These are phyloP conservation scores for Drosophila setosimentum DNA, from an alignment of 2,888 invertebrate genomes.

Conservation along the genomic window DNA sequence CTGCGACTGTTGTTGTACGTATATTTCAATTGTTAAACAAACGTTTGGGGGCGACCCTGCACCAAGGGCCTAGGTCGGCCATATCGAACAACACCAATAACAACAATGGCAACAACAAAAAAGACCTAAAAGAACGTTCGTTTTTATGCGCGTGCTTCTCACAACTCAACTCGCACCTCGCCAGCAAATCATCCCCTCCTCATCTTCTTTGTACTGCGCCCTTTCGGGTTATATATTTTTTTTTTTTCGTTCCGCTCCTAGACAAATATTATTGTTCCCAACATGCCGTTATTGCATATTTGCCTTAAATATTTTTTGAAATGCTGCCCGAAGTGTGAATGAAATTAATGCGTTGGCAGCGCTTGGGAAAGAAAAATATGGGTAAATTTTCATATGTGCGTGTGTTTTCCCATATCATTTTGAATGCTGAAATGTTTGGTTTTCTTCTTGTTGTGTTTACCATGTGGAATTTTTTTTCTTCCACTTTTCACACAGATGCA, in stretches of 20 bases:
- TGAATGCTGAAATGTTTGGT: slow-evolving; percentile 47
- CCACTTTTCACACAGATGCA: slow-evolving; percentile 69
- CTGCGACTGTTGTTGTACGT: slow-evolving; percentile 42
- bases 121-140: slow-evolving; percentile 22
- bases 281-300: slow-evolving; percentile 82
- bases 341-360: slow-evolving; percentile 80
- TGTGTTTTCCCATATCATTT: slow-evolving; percentile 73
- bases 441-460: slow-evolving; percentile 57
- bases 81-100: slow-evolving; percentile 39
- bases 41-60: slow-evolving; percentile 57
- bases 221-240: slow-evolving; percentile 32
- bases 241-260: slow-evolving; percentile 61
- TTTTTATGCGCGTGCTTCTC: slow-evolving; percentile 63
- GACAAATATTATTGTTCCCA: slow-evolving; percentile 81
- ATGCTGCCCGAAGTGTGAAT: slow-evolving; percentile 78
- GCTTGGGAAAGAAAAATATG: slow-evolving; percentile 47
- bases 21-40: slow-evolving; percentile 76
- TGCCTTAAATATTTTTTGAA: slow-evolving; percentile 71
- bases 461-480: slow-evolving; percentile 22
- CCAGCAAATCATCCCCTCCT: slow-evolving; percentile 1
- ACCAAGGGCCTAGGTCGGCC: slow-evolving; percentile 34
- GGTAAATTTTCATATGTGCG: slow-evolving; percentile 59
- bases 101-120: slow-evolving; percentile 23
- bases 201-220: slow-evolving; percentile 8
- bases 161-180: slow-evolving; percentile 60